Evolutionary conservation across 2,888 invertebrate genomes (phyloP).

Genomic region (Rotaria sp.): DNA sequence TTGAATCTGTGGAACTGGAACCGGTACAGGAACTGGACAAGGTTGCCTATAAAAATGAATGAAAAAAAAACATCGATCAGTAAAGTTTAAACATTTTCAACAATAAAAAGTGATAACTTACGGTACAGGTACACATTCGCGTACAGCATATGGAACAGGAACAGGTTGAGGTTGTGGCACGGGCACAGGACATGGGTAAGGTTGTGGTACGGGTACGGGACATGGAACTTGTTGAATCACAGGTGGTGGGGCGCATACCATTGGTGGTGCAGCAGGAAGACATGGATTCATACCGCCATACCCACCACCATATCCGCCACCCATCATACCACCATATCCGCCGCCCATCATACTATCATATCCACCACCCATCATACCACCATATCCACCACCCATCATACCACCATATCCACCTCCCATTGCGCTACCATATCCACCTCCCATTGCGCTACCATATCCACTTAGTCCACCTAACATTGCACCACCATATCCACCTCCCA

Average conservation of each 20-base stretch:
- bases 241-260: neutral
- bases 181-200: neutral
- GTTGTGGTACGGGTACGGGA: constrained; percentile 14
- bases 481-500: neutral
- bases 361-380: neutral
- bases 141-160: constrained; percentile 8
- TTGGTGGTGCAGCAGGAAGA: neutral
- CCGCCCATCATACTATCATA: neutral
- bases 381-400: too few species aligned
- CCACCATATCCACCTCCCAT: neutral
- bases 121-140: neutral
- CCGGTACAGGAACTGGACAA: neutral
- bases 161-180: neutral
- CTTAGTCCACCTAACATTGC: too few species aligned
- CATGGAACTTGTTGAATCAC: constrained; percentile 15
- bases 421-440: too few species aligned
- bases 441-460: neutral
- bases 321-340: neutral
- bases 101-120: neutral
- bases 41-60: neutral
- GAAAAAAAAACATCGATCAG: neutral
- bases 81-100: neutral
- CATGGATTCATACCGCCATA: neutral
- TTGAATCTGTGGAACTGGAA: constrained; percentile 1
- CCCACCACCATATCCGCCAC: neutral